phyloP scores from a whole-genome alignment of 2,113 vertebrate species.

The Xyliphius kryptos region DNA sequence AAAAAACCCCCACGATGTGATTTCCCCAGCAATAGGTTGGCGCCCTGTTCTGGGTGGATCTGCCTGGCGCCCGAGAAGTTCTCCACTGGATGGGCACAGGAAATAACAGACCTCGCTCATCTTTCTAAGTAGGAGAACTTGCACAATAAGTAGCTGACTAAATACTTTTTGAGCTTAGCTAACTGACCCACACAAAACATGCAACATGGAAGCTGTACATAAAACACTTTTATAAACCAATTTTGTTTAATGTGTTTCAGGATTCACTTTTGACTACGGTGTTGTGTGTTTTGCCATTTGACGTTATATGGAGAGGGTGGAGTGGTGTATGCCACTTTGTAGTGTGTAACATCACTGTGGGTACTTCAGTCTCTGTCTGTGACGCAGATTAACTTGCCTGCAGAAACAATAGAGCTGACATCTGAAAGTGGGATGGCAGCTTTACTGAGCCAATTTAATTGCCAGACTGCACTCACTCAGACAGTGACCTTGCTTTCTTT shows the following conservation, averaged over 20 bases:
- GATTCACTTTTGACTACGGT: not conserved
- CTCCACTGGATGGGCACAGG: no score
- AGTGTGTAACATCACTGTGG: slow-evolving; percentile 15
- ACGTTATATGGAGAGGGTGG: not conserved
- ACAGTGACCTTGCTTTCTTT: slow-evolving; percentile 1
- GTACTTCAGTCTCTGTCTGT: slow-evolving; percentile 22
- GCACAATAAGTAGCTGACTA: no score
- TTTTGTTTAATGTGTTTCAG: not conserved
- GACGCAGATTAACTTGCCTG: slow-evolving; percentile 23
- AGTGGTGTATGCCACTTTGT: slow-evolving; percentile 10
- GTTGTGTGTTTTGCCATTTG: slow-evolving; percentile 2
- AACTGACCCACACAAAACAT: no score
- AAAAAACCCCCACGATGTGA: no score
- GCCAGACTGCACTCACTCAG: slow-evolving; percentile 13
- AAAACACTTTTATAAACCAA: not conserved
- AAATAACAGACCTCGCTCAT: no score
- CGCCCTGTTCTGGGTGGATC: no score
- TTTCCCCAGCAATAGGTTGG: no score
- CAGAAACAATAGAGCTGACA: slow-evolving; percentile 39
- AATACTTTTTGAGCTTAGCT: no score
- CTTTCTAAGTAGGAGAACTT: no score
- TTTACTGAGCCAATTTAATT: slow-evolving; percentile 19
- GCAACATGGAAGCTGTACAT: not conserved
- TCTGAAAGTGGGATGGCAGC: slow-evolving; percentile 1
- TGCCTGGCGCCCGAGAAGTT: no score